Base-by-base conservation (phyloP, 2,888 invertebrate species). In the Psylliodes chrysocephalus region DNA sequence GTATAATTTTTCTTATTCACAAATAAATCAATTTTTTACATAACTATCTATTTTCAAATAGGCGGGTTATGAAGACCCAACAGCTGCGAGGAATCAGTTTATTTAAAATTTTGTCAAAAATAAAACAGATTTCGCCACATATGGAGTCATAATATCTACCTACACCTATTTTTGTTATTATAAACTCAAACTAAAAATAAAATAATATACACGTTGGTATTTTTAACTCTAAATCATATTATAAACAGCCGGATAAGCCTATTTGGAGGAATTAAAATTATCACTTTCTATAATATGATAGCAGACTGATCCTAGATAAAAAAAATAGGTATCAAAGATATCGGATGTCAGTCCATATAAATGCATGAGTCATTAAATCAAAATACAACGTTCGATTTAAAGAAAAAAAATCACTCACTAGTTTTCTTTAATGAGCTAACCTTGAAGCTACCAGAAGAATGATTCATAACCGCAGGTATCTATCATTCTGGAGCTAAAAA, bases 311-410 rank as follows among this genome's bases (percentile, higher is more conserved):
- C 10, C 1, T 8, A 2, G 30, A 2, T 38, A 10, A 3, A 38
- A 14, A 38, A n/a, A n/a, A n/a, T n/a, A n/a, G n/a, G 12, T 38
- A 42, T 10, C n/a, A n/a, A 42, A 54, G 49, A 49, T 59, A 59
- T 59, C 59, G 30, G 49, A 51, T 59, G 49, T 44, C 59, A 59
- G 12, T 40, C 59, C 59, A 59, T 59, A 59, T 49, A 59, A 25
- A 59, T 30, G 38, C 28, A 59, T 59, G 59, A 59, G 25, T 59
- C 59, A 59, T 40, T 59, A 40, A 38, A 49, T n/a, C 25, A 17
- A 47, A 59, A 40, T 47, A 2, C 25, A 19, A 28, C n/a, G 17
- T n/a, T 17, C 10, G 15, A 47, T 49, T 47, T 49, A 10, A 15
- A 25, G 8, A 51, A 12, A 57, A 57, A 44, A 38, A 38, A 14